Percentiles rank a stretch among this genome's conserved stretches.
These are phyloP conservation scores for Parambassis ranga DNA, from an alignment of 2,797 vertebrate species.

Conservation along the genomic window DNA sequence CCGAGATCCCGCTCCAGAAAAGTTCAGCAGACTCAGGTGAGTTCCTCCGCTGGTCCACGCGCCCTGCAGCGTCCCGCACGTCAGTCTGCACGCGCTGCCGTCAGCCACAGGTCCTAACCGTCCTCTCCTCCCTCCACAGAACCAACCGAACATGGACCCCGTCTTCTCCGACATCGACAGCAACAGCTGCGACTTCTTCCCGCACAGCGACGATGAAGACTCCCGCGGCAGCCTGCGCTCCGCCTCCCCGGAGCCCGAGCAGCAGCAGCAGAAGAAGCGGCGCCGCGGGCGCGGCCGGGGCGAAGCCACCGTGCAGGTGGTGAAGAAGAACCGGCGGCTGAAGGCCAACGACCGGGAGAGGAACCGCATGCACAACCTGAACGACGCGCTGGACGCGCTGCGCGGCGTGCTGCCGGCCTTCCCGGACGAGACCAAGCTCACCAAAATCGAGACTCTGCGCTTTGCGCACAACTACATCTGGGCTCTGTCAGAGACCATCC, in stretches of 20 bases:
- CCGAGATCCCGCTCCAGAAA: neutral
- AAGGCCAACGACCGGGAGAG: conserved; percentile 95
- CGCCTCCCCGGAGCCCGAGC: conserved; percentile 42
- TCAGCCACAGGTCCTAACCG: neutral
- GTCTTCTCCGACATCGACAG: conserved; percentile 83
- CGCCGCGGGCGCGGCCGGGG: conserved; percentile 84
- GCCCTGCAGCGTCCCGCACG: neutral
- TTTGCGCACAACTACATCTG: conserved; percentile 98
- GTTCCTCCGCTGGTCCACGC: conserved; percentile 7
- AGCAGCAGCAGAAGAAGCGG: conserved; percentile 79
- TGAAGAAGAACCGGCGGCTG: conserved; percentile 88
- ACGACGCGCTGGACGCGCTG: conserved; percentile 90
- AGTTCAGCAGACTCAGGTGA: conserved; percentile 42
- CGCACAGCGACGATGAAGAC: conserved; percentile 85
- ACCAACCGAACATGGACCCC: conserved; percentile 76
- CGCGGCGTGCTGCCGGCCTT: conserved; percentile 90
- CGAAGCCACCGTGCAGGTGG: conserved; percentile 82
- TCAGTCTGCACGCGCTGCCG: neutral
- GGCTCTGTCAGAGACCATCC: conserved; percentile 92
- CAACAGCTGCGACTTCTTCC: conserved; percentile 83
- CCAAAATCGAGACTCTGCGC: conserved; percentile 94
- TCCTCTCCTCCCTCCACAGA: conserved; percentile 14
- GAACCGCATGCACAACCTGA: conserved; percentile 96
- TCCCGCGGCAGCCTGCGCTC: conserved; percentile 55
- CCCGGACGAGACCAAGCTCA: conserved; percentile 93